phyloP scores from a whole-genome alignment of 2,797 vertebrate genomes.

The Cyprinella venusta region DNA sequence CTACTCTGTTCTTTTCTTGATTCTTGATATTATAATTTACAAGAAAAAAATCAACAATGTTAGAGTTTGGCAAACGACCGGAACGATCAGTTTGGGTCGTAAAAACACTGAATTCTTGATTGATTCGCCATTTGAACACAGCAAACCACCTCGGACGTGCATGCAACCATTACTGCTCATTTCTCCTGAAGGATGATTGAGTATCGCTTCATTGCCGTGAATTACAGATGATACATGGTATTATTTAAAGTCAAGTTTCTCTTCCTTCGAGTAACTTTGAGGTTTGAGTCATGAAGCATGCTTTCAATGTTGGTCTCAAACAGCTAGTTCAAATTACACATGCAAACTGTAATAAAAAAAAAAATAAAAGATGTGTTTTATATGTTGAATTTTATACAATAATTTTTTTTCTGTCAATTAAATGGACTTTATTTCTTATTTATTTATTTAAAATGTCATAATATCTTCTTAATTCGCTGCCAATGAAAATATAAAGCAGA shows the following conservation, averaged over 20 bases:
- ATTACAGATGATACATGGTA: background rate
- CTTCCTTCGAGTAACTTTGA: background rate
- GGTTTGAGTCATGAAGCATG: background rate
- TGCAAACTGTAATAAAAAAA: too few relatives aligned
- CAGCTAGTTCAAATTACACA: too few relatives aligned
- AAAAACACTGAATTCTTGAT: background rate
- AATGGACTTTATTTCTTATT: background rate
- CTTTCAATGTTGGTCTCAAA: too few relatives aligned
- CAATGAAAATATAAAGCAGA: background rate
- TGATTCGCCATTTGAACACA: background rate
- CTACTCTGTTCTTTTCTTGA: background rate
- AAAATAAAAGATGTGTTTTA: background rate
- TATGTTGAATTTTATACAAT: background rate
- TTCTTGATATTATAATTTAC: background rate
- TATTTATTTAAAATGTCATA: background rate
- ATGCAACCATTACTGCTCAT: background rate
- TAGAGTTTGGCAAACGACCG: background rate
- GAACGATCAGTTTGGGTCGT: background rate
- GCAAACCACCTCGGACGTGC: background rate
- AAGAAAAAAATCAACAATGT: background rate
- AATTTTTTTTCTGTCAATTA: background rate
- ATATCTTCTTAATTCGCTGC: background rate
- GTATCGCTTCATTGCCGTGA: background rate
- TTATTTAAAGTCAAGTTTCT: background rate
- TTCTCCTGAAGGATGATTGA: background rate